Base-by-base conservation (phyloP, 1,140 invertebrate species). In the Marisa cornuarietis region DNA sequence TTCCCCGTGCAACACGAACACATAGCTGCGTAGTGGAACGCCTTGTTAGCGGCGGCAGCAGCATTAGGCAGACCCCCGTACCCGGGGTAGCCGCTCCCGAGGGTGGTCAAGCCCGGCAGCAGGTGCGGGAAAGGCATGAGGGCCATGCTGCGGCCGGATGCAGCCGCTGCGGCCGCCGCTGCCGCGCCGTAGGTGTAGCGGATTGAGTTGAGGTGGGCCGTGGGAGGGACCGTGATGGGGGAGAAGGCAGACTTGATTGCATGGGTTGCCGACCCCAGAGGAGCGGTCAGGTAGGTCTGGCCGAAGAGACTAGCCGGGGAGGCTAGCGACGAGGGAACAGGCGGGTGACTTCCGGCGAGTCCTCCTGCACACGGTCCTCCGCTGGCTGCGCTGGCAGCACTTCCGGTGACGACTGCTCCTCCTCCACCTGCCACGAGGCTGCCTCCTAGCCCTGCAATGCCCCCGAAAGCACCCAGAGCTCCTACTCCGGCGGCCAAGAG, bases 211-310 rank as follows among this genome's bases (percentile, higher is more conserved):
- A 85, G 74, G 61, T 81, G 83, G 3, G 82, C 82, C 18, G 81
- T 78, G 0, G 82, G 80, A 58, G 86, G 80, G 26, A 76, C 63
- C 52, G 76, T 83, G 72, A 87, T 87, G 1, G 88, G 88, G 52
- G 87, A 88, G 84, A 89, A 89, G 49, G 88, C 87, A 51, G 88
- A 89, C 78, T 88, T 89, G 79, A 87, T 78, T 7, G 75, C 63
- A 22, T 78, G 61, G 51, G 75, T 76, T 24, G 76, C 74, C 16
- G 81, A 61, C 22, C n/a, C 73, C 16, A 77, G 31, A 26, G 13
- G 1, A 1, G 84, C 54, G 61, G 79, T 73, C 8, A 85, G 69
- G 62, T 80, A 85, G 20, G 79, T 49, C 31, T 66, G 83, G 9
- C 81, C 42, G 14, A 80, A 72, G 69, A 76, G 10, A 61, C 52